Percentiles rank a stretch among this genome's conserved stretches.
These are phyloP conservation scores for Lepidocolaptes lacrymiger DNA, from an alignment of 2,797 vertebrate genomes.

Conservation along the genomic window DNA sequence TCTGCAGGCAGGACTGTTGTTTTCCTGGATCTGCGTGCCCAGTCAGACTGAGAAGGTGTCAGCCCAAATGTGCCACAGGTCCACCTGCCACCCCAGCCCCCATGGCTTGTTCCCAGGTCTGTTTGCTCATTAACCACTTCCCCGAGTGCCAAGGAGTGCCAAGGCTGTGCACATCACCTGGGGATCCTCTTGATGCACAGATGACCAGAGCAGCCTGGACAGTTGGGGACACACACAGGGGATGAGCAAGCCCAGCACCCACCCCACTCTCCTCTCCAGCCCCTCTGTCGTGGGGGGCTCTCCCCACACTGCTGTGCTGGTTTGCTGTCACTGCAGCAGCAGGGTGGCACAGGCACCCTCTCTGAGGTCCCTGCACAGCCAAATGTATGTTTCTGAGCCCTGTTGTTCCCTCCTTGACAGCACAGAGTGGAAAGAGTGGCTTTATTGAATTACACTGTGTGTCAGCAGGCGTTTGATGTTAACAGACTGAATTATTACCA, in stretches of 20 bases:
- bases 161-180: no score
- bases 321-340: neutral
- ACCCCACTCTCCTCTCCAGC: no score
- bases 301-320: neutral
- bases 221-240: no score
- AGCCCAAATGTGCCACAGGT: fast-evolving
- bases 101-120: fast-evolving
- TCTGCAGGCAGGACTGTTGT: neutral
- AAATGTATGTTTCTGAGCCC: neutral
- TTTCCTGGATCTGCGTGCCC: neutral
- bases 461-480: neutral
- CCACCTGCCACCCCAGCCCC: neutral
- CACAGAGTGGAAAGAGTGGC: neutral
- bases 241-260: no score
- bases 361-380: neutral
- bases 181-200: no score
- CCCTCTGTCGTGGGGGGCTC: no score
- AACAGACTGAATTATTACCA: neutral
- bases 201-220: no score
- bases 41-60: neutral
- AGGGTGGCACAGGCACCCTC: neutral
- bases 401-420: neutral
- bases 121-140: neutral
- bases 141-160: neutral
- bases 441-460: neutral